Evolutionary conservation across 1,140 invertebrate genomes (phyloP).

Genomic region (Rhynchophorus ferrugineus): DNA sequence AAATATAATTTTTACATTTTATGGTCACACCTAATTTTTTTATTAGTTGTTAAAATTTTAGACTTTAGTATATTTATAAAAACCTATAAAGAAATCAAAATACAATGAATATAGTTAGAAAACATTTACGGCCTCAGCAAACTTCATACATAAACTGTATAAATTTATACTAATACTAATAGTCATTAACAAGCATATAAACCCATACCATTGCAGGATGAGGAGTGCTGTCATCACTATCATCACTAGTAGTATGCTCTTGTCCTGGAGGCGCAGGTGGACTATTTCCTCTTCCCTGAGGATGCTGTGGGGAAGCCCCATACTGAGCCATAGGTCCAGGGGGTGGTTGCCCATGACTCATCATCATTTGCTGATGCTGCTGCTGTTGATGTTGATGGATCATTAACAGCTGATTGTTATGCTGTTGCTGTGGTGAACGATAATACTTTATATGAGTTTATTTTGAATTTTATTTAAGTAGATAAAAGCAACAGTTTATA

Average conservation of each 20-base stretch:
- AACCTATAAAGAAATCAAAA: too few species aligned
- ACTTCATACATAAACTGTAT: too few species aligned
- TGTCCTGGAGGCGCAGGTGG: constrained; percentile 49
- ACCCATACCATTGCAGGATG: constrained; percentile 58
- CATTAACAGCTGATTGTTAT: constrained; percentile 51
- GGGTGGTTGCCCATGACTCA: constrained; percentile 48
- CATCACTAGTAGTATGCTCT: constrained; percentile 69
- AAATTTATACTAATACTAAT: too few species aligned
- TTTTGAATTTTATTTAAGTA: background rate
- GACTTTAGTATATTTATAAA: too few species aligned
- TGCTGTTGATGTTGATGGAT: constrained; percentile 43
- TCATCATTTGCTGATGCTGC: constrained; percentile 52
- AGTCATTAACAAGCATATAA: too few species aligned
- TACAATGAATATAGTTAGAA: too few species aligned
- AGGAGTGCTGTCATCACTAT: constrained; percentile 80
- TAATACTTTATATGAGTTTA: background rate
- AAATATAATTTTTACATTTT: too few species aligned
- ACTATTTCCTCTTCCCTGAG: constrained; percentile 51
- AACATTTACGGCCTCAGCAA: too few species aligned
- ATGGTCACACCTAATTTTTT: too few species aligned
- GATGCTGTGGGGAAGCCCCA: constrained; percentile 49
- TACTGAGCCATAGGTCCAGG: constrained; percentile 41
- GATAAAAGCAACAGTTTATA: background rate
- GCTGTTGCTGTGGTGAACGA: constrained; percentile 47
- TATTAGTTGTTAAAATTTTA: too few species aligned